Percentiles rank a stretch among this genome's conserved stretches.
Evolutionary conservation across 2,888 invertebrate genomes (phyloP).

Genomic region (Alloscopus bannaensis): DNA sequence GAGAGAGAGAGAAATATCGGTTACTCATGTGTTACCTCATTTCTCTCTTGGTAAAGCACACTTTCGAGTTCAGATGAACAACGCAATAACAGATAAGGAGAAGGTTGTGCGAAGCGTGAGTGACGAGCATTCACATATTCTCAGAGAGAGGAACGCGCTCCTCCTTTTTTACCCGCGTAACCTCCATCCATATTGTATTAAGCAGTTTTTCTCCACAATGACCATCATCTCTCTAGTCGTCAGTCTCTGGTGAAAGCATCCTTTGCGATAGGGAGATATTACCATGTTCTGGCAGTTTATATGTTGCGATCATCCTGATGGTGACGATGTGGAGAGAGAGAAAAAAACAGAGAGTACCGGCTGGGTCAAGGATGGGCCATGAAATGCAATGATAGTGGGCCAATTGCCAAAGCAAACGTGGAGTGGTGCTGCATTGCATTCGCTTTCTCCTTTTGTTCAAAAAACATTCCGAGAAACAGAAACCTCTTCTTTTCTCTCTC

Average conservation of each 20-base stretch:
- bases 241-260: neutral
- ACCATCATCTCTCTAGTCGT: neutral
- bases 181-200: slow-evolving; percentile 34
- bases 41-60: no score
- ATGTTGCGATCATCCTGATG: slow-evolving; percentile 19
- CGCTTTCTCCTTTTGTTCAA: neutral
- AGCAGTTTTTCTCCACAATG: slow-evolving; percentile 31
- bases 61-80: neutral
- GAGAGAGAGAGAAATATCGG: no score
- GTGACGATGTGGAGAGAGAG: neutral
- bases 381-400: slow-evolving; percentile 57
- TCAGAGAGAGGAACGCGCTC: slow-evolving; percentile 13
- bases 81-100: no score
- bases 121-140: neutral
- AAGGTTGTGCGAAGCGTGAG: neutral
- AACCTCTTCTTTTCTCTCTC: no score
- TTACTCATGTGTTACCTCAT: no score
- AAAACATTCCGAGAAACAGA: no score
- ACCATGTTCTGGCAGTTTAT: neutral
- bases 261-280: neutral
- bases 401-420: slow-evolving; percentile 47
- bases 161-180: neutral
- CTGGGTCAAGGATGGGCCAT: slow-evolving; percentile 59
- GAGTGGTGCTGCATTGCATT: slow-evolving; percentile 6
- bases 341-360: slow-evolving; percentile 5